Conservation (phyloP, 1,140 invertebrate species). For the Chrysopa pallens region DNA sequence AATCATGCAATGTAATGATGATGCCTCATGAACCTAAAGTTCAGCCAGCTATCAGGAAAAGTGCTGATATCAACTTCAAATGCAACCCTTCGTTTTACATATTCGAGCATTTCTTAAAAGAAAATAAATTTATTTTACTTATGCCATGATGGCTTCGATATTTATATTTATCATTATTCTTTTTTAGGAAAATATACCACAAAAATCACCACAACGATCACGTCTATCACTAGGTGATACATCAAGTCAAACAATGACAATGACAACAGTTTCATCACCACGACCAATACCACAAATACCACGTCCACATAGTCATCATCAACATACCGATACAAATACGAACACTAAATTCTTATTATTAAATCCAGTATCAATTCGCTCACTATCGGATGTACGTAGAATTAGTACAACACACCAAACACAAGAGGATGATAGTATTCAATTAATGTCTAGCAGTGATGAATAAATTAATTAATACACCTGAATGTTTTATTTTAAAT, state of each 20-base stretch:
- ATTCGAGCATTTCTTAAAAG: too few relatives aligned
- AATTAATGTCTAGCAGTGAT: constrained; percentile 15
- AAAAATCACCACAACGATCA: neutral
- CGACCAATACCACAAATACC: neutral
- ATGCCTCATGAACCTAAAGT: too few relatives aligned
- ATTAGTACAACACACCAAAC: neutral
- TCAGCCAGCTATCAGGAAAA: too few relatives aligned
- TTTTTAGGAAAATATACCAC: neutral
- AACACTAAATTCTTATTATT: constrained; percentile 14
- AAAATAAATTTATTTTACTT: too few relatives aligned
- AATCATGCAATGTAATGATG: too few relatives aligned
- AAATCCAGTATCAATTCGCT: constrained; percentile 13
- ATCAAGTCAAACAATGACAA: neutral
- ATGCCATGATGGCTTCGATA: too few relatives aligned
- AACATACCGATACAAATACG: neutral
- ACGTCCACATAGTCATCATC: constrained; percentile 7
- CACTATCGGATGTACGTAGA: constrained; percentile 5
- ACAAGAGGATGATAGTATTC: constrained; percentile 16
- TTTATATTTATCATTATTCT: too few relatives aligned
- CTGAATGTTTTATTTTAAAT: too few relatives aligned
- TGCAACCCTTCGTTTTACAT: too few relatives aligned
- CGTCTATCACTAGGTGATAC: neutral
- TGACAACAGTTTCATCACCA: neutral
- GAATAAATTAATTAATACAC: neutral
- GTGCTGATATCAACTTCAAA: too few relatives aligned